phyloP scores from a whole-genome alignment of 2,113 vertebrate species.

The Plecturocebus donacophilus region DNA sequence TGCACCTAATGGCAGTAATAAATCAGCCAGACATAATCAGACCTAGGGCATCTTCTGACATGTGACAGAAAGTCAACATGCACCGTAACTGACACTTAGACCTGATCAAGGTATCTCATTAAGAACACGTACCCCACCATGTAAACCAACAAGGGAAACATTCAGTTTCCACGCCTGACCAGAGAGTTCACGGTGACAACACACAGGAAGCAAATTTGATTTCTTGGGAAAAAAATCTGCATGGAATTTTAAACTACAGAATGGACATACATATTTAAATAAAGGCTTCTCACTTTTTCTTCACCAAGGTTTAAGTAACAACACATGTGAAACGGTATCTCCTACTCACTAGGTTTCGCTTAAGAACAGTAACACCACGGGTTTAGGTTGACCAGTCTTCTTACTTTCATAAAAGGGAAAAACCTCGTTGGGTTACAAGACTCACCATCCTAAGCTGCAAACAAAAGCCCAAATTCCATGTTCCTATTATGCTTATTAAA shows the following conservation, averaged over 20 bases:
- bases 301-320: background rate
- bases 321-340: background rate
- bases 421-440: background rate
- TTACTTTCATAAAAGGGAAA: background rate
- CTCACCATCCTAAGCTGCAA: background rate
- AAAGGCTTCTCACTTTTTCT: background rate
- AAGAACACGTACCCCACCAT: background rate
- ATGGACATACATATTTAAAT: background rate
- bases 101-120: background rate
- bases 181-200: background rate
- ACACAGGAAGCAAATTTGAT: background rate
- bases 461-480: slow-evolving; percentile 40
- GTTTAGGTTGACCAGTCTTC: background rate
- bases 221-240: accelerated
- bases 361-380: background rate
- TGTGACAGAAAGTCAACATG: background rate
- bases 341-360: no score
- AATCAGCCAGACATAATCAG: background rate
- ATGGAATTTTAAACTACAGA: accelerated
- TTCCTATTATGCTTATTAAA: background rate
- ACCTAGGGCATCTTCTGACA: background rate
- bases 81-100: background rate
- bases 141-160: background rate
- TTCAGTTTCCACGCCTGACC: background rate
- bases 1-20: background rate